These are phyloP conservation scores for Folsomia candida DNA, from an alignment of 2,888 invertebrate species.

Conservation along the genomic window DNA sequence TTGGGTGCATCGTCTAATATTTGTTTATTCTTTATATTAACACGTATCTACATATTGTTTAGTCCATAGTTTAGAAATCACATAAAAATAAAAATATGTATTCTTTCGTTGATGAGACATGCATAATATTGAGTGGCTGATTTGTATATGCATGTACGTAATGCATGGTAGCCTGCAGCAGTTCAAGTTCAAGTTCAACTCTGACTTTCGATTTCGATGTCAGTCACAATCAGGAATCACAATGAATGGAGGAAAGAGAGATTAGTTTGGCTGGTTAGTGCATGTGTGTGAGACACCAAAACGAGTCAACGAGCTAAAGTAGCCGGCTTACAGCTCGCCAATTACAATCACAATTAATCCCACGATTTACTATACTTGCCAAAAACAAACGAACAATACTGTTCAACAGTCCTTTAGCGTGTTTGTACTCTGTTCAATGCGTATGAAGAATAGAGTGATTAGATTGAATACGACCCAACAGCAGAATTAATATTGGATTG, in stretches of 20 bases:
- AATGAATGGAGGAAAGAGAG: slow-evolving; percentile 4
- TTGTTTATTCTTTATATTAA: too few species aligned
- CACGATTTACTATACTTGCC: background rate
- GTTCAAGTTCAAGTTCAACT: slow-evolving; percentile 43
- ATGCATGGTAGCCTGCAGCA: slow-evolving; percentile 8
- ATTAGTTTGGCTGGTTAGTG: background rate
- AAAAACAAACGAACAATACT: background rate
- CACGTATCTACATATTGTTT: too few species aligned
- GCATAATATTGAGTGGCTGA: too few species aligned
- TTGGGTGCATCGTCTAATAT: too few species aligned
- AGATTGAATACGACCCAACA: too few species aligned
- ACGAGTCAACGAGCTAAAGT: background rate
- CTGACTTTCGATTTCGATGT: slow-evolving; percentile 30
- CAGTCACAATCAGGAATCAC: background rate
- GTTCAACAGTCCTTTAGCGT: background rate
- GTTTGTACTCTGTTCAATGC: too few species aligned
- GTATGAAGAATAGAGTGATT: too few species aligned
- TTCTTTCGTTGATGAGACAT: too few species aligned
- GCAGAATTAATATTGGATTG: background rate
- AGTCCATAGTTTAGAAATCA: too few species aligned
- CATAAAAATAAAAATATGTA: too few species aligned
- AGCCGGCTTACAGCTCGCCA: background rate
- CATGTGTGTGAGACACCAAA: background rate
- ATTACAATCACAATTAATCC: background rate
- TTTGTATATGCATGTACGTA: background rate